phyloP scores from a whole-genome alignment of 2,888 invertebrate species.

The Drosophila fungiperda region DNA sequence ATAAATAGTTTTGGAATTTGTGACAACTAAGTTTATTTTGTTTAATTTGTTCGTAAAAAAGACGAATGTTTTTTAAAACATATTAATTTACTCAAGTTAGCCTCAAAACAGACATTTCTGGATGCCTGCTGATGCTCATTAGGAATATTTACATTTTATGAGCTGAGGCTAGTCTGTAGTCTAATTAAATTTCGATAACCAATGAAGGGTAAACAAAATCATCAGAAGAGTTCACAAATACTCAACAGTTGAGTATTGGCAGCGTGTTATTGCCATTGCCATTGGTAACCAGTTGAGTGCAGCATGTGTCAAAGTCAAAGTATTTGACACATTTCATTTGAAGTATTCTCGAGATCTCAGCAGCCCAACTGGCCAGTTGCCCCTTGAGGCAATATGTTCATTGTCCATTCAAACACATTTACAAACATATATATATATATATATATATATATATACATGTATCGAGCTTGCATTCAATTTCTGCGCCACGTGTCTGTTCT shows the following conservation, averaged over 20 bases:
- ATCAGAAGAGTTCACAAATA: neutral
- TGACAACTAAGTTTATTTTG: neutral
- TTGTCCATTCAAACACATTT: constrained; percentile 58
- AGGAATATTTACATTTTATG: neutral
- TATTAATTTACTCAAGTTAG: neutral
- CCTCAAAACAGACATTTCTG: neutral
- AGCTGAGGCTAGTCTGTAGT: neutral
- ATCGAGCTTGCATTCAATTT: constrained; percentile 42
- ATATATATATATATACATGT: neutral
- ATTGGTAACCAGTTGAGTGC: constrained; percentile 31
- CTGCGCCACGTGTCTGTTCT: constrained; percentile 32
- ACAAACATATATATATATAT: constrained; percentile 12
- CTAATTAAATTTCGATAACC: neutral
- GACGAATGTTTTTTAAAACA: neutral
- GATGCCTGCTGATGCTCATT: neutral
- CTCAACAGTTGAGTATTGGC: constrained; percentile 1
- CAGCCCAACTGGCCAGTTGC: constrained; percentile 5
- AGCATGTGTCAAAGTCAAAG: constrained; percentile 59
- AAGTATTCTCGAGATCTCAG: constrained; percentile 40
- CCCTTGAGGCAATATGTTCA: constrained; percentile 22
- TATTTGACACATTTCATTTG: constrained; percentile 73
- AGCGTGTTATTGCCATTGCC: constrained; percentile 13
- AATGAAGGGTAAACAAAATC: neutral
- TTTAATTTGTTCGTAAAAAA: neutral
- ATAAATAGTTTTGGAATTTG: neutral